A percentile compares a stretch with the other conserved stretches of the same genome.
Evolutionary conservation across 1,140 invertebrate species (phyloP).

Genomic region (Trachelipus rathkii): DNA sequence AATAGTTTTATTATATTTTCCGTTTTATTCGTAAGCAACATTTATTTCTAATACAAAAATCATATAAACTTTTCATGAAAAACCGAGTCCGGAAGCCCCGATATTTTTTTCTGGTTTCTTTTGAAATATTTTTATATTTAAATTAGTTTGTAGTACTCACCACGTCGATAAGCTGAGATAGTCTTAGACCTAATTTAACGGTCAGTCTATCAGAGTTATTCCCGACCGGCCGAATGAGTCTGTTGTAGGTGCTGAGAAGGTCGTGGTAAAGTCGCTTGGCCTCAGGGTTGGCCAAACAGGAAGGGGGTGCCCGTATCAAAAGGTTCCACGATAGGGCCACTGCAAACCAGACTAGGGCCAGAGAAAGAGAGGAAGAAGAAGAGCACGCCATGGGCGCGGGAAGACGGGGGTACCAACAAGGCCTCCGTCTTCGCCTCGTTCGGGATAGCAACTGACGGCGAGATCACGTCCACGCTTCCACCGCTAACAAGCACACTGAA

Average conservation of each 20-base stretch:
- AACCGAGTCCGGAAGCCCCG: too few species aligned
- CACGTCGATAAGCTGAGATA: conserved; percentile 96
- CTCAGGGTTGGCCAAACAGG: conserved; percentile 64
- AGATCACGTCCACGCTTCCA: neutral
- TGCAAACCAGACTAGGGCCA: conserved; percentile 34
- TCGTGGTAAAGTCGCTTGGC: conserved; percentile 90
- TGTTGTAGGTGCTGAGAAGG: conserved; percentile 89
- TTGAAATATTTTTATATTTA: too few species aligned
- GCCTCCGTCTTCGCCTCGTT: conserved; percentile 23
- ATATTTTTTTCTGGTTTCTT: too few species aligned
- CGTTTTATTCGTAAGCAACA: too few species aligned
- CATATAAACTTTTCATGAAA: too few species aligned
- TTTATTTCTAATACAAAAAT: too few species aligned
- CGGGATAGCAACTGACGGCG: conserved; percentile 20
- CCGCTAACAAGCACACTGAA: neutral
- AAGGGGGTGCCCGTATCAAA: conserved; percentile 31
- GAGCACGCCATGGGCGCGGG: conserved; percentile 27
- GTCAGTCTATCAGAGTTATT: conserved; percentile 93
- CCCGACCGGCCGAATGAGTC: conserved; percentile 90
- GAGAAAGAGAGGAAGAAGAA: conserved; percentile 30
- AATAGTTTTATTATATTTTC: too few species aligned
- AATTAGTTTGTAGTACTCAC: conserved; percentile 60
- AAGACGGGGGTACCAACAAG: conserved; percentile 8
- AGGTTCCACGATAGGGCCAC: conserved; percentile 27
- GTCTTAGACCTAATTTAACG: conserved; percentile 89